Percentiles rank a stretch among this genome's conserved stretches.
phyloP scores from a whole-genome alignment of 1,140 invertebrate genomes.

The Microplitis mediator region DNA sequence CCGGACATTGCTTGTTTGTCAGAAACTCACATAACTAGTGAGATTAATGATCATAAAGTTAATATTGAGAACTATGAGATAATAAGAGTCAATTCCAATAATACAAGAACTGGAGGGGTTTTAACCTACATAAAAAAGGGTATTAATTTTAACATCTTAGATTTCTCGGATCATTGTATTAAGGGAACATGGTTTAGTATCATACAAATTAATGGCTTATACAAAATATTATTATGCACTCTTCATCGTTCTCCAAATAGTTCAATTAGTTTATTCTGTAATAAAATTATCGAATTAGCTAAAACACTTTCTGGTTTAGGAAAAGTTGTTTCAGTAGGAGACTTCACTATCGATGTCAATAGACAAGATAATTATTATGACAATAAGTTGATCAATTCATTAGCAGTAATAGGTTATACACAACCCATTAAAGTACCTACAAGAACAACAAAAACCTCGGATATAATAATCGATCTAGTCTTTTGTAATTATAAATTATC shows the following conservation, averaged over 20 bases:
- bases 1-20: conserved; percentile 10
- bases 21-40: conserved; percentile 14
- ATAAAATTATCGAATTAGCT: neutral
- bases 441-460: conserved; percentile 19
- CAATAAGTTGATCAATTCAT: conserved; percentile 7
- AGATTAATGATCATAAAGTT: conserved; percentile 9
- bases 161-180: neutral
- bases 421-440: conserved; percentile 12
- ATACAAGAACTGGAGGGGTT: conserved; percentile 22
- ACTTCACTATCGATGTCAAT: conserved; percentile 24
- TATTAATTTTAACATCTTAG: conserved; percentile 6
- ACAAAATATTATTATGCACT: conserved; percentile 15
- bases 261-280: neutral
- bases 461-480: conserved; percentile 21
- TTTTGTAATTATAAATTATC: conserved; percentile 18
- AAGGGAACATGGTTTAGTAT: conserved; percentile 3
- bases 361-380: conserved; percentile 6
- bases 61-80: conserved; percentile 12
- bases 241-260: conserved; percentile 14
- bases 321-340: conserved; percentile 3
- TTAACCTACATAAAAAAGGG: conserved; percentile 10
- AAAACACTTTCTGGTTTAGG: neutral
- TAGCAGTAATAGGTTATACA: neutral
- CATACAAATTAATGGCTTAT: neutral
- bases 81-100: conserved; percentile 1